A percentile compares a stretch with the other conserved stretches of the same genome.
These are phyloP conservation scores for Phyllostomus discolor DNA, from an alignment of 2,113 vertebrate species.

Conservation along the genomic window DNA sequence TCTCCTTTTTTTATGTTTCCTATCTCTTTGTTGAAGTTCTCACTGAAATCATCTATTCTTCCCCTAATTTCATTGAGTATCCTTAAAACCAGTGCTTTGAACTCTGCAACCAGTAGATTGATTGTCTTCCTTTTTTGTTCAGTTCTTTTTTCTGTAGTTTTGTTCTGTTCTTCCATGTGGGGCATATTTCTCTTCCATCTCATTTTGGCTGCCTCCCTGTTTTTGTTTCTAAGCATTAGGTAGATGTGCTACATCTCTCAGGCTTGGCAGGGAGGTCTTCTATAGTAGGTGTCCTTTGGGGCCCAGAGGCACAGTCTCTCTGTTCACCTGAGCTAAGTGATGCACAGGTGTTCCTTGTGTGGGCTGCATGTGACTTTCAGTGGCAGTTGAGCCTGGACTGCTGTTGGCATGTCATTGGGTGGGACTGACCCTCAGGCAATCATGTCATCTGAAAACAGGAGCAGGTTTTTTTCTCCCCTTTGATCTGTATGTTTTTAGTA, in stretches of 20 bases:
- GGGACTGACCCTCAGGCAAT: background rate
- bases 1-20: background rate
- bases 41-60: no score
- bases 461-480: background rate
- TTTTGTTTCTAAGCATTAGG: background rate
- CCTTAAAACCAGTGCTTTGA: background rate
- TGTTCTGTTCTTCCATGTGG: background rate
- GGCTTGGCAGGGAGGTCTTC: no score
- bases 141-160: background rate
- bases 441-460: background rate
- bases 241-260: no score
- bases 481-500: background rate
- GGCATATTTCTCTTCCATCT: background rate
- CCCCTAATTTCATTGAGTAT: background rate
- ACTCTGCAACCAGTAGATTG: background rate
- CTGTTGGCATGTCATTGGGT: background rate
- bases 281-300: no score
- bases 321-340: no score
- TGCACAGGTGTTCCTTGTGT: no score
- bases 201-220: background rate
- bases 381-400: no score
- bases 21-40: background rate
- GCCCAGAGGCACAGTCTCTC: no score
- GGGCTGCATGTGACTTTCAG: no score
- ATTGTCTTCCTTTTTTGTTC: background rate